Evolutionary conservation across 2,113 vertebrate species (phyloP).

Genomic region (Actenoides lindsayi): DNA sequence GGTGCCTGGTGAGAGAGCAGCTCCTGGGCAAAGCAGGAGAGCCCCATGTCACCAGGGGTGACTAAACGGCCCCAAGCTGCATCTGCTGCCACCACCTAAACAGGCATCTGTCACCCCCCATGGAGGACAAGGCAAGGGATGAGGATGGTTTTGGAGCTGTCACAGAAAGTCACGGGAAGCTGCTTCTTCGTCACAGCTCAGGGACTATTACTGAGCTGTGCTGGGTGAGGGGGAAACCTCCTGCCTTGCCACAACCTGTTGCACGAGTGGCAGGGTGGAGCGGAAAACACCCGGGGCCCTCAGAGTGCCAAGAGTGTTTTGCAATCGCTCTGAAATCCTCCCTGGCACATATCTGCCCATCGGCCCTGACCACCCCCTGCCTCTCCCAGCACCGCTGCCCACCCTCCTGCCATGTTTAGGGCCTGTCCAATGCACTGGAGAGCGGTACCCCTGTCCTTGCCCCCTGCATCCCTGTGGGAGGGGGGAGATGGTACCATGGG

Average conservation of each 20-base stretch:
- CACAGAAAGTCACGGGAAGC: background rate
- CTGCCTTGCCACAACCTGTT: background rate
- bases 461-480: accelerated
- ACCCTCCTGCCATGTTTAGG: background rate
- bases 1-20: background rate
- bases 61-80: background rate
- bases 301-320: background rate
- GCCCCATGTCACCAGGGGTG: accelerated
- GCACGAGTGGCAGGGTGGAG: constrained; percentile 17
- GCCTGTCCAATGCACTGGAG: background rate
- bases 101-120: background rate
- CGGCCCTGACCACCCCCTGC: background rate
- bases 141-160: background rate
- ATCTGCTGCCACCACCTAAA: background rate
- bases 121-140: background rate
- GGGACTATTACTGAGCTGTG: background rate
- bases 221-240: background rate
- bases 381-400: background rate
- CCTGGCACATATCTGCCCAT: background rate
- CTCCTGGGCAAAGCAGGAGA: background rate
- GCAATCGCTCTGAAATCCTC: constrained; percentile 45
- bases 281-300: background rate
- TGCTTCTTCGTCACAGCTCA: background rate
- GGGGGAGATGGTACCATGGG: constrained; percentile 74
- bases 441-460: background rate